phyloP scores from a whole-genome alignment of 2,797 vertebrate species.

The Glossophaga mutica region DNA sequence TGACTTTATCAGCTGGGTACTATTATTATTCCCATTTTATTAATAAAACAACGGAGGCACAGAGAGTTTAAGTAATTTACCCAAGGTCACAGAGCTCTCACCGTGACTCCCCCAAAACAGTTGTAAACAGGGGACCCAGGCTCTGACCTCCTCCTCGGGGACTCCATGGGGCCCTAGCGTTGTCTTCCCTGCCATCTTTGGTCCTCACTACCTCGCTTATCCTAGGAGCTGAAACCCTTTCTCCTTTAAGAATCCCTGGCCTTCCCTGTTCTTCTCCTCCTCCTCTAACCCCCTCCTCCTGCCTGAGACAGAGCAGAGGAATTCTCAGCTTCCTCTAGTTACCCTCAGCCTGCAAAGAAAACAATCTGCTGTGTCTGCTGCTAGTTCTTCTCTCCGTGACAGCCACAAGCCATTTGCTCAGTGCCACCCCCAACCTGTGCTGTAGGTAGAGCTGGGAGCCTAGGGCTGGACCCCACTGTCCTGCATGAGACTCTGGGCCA shows the following conservation, averaged over 20 bases:
- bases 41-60: background rate
- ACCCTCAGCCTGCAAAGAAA: slow-evolving; percentile 70
- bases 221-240: background rate
- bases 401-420: slow-evolving; percentile 60
- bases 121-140: background rate
- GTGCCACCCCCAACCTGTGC: slow-evolving; percentile 18
- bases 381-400: slow-evolving; percentile 56
- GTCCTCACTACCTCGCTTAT: background rate
- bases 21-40: background rate
- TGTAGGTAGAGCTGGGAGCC: background rate
- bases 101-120: background rate
- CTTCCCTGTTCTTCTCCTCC: background rate
- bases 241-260: background rate
- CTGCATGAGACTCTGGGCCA: background rate
- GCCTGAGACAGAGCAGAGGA: slow-evolving; percentile 18
- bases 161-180: background rate
- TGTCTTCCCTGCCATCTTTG: background rate
- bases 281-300: slow-evolving; percentile 5
- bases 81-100: background rate
- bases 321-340: slow-evolving; percentile 72
- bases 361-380: slow-evolving; percentile 70
- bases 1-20: background rate
- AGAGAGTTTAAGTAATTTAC: background rate
- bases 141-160: background rate
- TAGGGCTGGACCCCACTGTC: background rate